phyloP scores from a whole-genome alignment of 1,140 invertebrate genomes.

The Drosophila watanabei region DNA sequence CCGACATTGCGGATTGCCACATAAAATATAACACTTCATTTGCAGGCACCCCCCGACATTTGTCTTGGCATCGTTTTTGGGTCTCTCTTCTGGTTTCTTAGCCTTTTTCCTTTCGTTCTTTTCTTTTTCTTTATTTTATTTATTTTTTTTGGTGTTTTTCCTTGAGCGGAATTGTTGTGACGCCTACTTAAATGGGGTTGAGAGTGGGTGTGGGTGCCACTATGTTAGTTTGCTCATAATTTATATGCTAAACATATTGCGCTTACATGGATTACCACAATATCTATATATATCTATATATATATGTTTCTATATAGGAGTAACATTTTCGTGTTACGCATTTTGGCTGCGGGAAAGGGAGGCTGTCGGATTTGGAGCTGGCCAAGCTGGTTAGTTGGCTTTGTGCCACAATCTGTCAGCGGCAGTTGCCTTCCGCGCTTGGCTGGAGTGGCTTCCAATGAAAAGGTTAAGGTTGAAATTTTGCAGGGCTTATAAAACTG shows the following conservation, averaged over 20 bases:
- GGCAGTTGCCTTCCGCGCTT: background rate
- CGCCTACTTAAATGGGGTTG: slow-evolving; percentile 45
- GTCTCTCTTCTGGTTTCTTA: background rate
- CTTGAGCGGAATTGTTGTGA: slow-evolving; percentile 57
- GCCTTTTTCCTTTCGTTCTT: background rate
- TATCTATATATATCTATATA: slow-evolving; percentile 9
- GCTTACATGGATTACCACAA: slow-evolving; percentile 72
- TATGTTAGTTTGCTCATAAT: slow-evolving; percentile 55
- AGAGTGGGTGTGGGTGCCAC: slow-evolving; percentile 14
- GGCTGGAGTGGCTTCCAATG: slow-evolving; percentile 23
- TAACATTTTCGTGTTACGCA: slow-evolving; percentile 29
- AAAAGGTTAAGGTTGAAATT: slow-evolving; percentile 36
- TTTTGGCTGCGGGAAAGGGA: slow-evolving; percentile 28
- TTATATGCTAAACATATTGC: slow-evolving; percentile 82
- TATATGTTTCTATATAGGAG: background rate
- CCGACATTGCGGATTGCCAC: slow-evolving; percentile 63
- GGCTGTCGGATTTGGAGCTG: slow-evolving; percentile 6
- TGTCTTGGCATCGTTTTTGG: slow-evolving; percentile 20
- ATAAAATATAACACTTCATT: slow-evolving; percentile 83
- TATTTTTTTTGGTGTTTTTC: slow-evolving; percentile 38
- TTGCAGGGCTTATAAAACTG: background rate
- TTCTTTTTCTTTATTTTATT: background rate
- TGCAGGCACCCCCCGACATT: slow-evolving; percentile 45
- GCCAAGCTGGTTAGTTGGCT: slow-evolving; percentile 23
- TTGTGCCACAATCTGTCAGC: slow-evolving; percentile 13